phyloP scores from a whole-genome alignment of 37 sponge, comb jelly and placozoan genomes.

The Halisarca cf. caerulea region DNA sequence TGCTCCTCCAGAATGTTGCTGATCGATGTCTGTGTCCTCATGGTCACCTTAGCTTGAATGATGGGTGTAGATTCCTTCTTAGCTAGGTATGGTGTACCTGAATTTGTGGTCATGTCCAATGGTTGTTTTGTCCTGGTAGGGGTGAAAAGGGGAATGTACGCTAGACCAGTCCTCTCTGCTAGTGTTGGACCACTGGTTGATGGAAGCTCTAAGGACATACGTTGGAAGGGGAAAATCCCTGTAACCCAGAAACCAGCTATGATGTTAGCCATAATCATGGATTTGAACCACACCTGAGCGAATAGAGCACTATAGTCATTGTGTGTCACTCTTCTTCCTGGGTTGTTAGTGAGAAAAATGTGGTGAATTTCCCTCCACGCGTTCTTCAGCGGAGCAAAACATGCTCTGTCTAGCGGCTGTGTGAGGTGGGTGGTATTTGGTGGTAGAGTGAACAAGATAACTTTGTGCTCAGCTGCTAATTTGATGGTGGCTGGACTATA shows the following conservation, averaged over 20 bases:
- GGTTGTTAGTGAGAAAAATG: conserved; percentile 7
- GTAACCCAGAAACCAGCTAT: conserved; percentile 51
- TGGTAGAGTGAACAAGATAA: conserved; percentile 7
- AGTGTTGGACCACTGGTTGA: background rate
- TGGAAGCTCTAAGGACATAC: background rate
- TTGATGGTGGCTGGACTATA: background rate
- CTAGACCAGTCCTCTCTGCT: conserved; percentile 21
- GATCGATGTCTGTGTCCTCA: too few relatives aligned
- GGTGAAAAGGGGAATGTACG: conserved; percentile 16
- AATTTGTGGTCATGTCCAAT: background rate
- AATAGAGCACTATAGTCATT: conserved; percentile 37
- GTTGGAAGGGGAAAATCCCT: conserved; percentile 47
- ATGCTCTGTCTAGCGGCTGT: background rate
- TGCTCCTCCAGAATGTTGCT: too few relatives aligned
- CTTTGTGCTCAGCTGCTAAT: background rate
- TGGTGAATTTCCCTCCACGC: conserved; percentile 28
- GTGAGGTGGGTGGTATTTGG: conserved; percentile 12
- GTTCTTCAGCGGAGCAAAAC: conserved; percentile 37
- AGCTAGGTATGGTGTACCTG: too few relatives aligned
- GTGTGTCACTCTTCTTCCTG: conserved; percentile 43
- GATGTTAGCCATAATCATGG: conserved; percentile 49
- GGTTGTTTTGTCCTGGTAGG: background rate
- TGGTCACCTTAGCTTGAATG: too few relatives aligned
- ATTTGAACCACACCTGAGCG: conserved; percentile 30
- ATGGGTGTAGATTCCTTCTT: too few relatives aligned